These are phyloP conservation scores for Drosophila atripex DNA, from an alignment of 2,888 invertebrate genomes.

Conservation along the genomic window DNA sequence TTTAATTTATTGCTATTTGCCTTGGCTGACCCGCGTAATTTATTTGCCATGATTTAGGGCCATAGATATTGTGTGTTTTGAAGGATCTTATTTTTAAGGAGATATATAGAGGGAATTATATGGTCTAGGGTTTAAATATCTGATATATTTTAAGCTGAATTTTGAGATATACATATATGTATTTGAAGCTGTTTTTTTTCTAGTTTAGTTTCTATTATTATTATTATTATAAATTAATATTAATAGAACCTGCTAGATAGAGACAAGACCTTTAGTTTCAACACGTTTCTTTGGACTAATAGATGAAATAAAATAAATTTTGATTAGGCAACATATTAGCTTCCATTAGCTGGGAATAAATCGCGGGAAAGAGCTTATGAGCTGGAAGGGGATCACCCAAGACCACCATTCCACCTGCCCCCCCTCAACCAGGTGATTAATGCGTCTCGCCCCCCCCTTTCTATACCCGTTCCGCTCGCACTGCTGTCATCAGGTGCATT, in stretches of 20 bases:
- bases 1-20: constrained; percentile 75
- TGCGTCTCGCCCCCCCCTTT: constrained; percentile 53
- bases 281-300: not conserved
- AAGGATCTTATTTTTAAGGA: not conserved
- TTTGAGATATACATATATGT: too few species aligned
- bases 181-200: too few species aligned
- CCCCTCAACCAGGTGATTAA: constrained; percentile 67
- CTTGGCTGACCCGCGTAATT: constrained; percentile 57
- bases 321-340: not conserved
- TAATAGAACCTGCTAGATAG: too few species aligned
- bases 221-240: too few species aligned
- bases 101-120: not conserved
- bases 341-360: constrained; percentile 3
- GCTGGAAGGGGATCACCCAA: not conserved
- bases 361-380: constrained; percentile 18
- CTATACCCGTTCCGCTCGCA: not conserved
- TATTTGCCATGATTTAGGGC: constrained; percentile 63
- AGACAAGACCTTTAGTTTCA: too few species aligned
- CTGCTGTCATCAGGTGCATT: constrained; percentile 80
- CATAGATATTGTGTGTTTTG: not conserved
- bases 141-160: too few species aligned
- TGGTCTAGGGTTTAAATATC: too few species aligned
- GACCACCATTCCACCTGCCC: not conserved
- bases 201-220: too few species aligned
- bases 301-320: not conserved